phyloP scores from a whole-genome alignment of 2,113 vertebrate species.

The Mohoua ochrocephala region DNA sequence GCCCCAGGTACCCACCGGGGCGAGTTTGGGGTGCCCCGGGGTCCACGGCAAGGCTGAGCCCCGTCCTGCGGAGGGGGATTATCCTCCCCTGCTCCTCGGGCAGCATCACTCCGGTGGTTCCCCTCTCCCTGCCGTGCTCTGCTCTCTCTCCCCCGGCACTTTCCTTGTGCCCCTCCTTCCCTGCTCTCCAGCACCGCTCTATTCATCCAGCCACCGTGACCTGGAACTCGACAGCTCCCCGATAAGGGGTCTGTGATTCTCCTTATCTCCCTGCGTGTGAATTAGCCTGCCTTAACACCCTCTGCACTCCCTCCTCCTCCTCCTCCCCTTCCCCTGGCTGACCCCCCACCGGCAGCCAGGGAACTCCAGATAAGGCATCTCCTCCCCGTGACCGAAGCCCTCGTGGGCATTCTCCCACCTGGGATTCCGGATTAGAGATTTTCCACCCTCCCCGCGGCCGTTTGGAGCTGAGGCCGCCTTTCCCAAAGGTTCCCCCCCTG shows the following conservation, averaged over 20 bases:
- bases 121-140: neutral
- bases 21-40: neutral
- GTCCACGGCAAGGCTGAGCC: neutral
- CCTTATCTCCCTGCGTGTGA: constrained; percentile 67
- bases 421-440: neutral
- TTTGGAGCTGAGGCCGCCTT: accelerated
- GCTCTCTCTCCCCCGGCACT: neutral
- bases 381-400: constrained; percentile 48
- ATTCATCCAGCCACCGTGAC: constrained; percentile 56
- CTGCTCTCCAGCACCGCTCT: constrained; percentile 33
- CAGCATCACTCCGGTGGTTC: neutral
- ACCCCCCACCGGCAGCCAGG: constrained; percentile 38
- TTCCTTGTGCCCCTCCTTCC: neutral
- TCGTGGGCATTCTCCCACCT: neutral
- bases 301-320: neutral
- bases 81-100: neutral
- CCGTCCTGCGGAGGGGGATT: too few relatives aligned
- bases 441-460: neutral
- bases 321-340: neutral
- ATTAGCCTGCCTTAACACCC: constrained; percentile 72
- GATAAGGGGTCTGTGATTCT: constrained; percentile 71
- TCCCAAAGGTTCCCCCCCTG: accelerated
- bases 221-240: constrained; percentile 67
- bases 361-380: constrained; percentile 46
- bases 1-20: neutral